Evolutionary conservation across 2,888 invertebrate genomes (phyloP), one percentile per base, ranked within the genome.

Genomic region (Clanis bilineata): DNA sequence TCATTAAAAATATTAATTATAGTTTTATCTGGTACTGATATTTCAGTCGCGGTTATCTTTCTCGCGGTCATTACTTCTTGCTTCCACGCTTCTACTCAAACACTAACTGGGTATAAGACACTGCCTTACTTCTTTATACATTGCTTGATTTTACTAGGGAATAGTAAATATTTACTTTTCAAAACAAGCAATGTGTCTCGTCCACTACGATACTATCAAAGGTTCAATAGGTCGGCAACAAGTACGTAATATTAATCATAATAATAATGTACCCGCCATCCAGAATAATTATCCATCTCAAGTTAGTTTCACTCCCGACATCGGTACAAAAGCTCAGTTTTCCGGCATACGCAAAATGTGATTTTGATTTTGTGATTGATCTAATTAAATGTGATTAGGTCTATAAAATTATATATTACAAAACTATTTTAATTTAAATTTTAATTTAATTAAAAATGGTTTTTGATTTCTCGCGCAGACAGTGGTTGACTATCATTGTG

Each of bases 401-500:
- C 23, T 21, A 21, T 56, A 18, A 18, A 38, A 38, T 22, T 22
- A 44, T n/a, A n/a, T n/a, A 23, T 61, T 59, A 32, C 41, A 28
- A n/a, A n/a, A n/a, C n/a, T n/a, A n/a, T n/a, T 32, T 60, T 59
- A 39, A 43, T 57, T 62, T 15, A 18, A 21, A 12, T 44, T 22
- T 36, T 56, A 44, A 55, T 58, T 57, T 51, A 58, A 51, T 56
- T 61, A 6, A 79, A 73, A 82, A 95, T 94, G 94, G 92, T 92
- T 83, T 90, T 93, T 22, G 92, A 94, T 68, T 96, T 96, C 78
- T 94, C 95, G 0, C 94, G 92, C 76, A 91, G 96, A 74, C 97
- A 97, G 87, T 96, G 96, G 95, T 84, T 95, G 71, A 96, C 96
- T 0, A 92, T 97, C 47, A 90, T 96, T 41, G 95, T 96, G 55